Percentiles rank a stretch among this genome's conserved stretches.
These are phyloP conservation scores for Macaria liturata DNA, from an alignment of 2,888 invertebrate species.

Conservation along the genomic window DNA sequence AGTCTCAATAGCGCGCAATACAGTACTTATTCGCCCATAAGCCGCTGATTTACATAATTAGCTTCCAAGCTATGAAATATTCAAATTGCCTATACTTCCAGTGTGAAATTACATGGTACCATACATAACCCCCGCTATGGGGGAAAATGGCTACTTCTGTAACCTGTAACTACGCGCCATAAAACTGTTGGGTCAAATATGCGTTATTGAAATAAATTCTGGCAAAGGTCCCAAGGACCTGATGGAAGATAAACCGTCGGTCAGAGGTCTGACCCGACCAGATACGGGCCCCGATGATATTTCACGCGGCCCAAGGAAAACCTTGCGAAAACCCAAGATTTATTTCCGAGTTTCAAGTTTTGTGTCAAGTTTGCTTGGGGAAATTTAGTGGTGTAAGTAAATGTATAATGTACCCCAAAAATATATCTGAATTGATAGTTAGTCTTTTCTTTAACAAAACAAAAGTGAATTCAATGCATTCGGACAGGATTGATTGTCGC, in stretches of 20 bases:
- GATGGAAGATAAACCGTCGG: constrained; percentile 53
- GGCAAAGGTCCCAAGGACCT: constrained; percentile 38
- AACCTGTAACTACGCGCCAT: constrained; percentile 17
- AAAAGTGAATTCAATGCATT: too few species aligned
- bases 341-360: constrained; percentile 29
- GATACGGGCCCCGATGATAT: constrained; percentile 47
- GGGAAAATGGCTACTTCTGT: constrained; percentile 27
- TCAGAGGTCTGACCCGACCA: constrained; percentile 43
- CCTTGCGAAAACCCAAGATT: constrained; percentile 33
- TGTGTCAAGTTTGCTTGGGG: background rate
- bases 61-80: constrained; percentile 30
- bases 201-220: constrained; percentile 49
- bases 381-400: background rate
- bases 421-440: background rate
- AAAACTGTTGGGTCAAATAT: constrained; percentile 27
- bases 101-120: constrained; percentile 29
- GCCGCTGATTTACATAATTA: constrained; percentile 30
- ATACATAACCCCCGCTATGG: constrained; percentile 10
- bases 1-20: constrained; percentile 6
- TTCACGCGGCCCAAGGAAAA: constrained; percentile 44
- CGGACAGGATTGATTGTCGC: too few species aligned
- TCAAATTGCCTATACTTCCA: constrained; percentile 27
- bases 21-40: constrained; percentile 10
- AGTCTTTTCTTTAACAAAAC: too few species aligned
- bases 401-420: background rate